A percentile compares a stretch with the other conserved stretches of the same genome.
Evolutionary conservation across 1,140 invertebrate genomes (phyloP).

Genomic region (Drosophila cardini): DNA sequence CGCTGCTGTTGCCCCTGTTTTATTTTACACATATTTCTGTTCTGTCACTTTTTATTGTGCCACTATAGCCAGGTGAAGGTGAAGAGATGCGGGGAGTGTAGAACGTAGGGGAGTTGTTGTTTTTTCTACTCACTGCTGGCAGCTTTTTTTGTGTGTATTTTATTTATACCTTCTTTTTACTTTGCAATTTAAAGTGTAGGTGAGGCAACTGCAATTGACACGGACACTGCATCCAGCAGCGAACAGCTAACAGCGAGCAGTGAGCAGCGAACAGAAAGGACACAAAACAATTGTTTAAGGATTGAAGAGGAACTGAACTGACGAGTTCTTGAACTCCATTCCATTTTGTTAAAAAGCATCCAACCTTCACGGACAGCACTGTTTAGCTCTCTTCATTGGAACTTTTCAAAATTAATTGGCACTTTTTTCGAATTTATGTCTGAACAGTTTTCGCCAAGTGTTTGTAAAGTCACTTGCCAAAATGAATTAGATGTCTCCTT

Average conservation of each 20-base stretch:
- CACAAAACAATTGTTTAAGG: constrained; percentile 58
- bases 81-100: not conserved
- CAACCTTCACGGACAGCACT: constrained; percentile 14
- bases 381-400: constrained; percentile 43
- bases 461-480: constrained; percentile 45
- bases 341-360: constrained; percentile 27
- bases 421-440: constrained; percentile 39
- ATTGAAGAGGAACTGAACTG: constrained; percentile 30
- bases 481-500: constrained; percentile 61
- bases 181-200: constrained; percentile 78
- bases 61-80: constrained; percentile 24
- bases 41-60: constrained; percentile 80
- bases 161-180: constrained; percentile 45
- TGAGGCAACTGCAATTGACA: constrained; percentile 78
- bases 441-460: constrained; percentile 49
- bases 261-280: constrained; percentile 13
- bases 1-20: constrained; percentile 48
- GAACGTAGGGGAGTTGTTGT: constrained; percentile 40
- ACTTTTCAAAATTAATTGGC: constrained; percentile 69
- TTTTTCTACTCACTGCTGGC: constrained; percentile 63
- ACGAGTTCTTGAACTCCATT: constrained; percentile 16
- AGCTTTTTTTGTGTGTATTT: constrained; percentile 48
- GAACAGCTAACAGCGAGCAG: constrained; percentile 4
- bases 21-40: constrained; percentile 81
- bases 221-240: constrained; percentile 65